Evolutionary conservation across 2,113 vertebrate species (phyloP).

Genomic region (Cottus gobio): DNA sequence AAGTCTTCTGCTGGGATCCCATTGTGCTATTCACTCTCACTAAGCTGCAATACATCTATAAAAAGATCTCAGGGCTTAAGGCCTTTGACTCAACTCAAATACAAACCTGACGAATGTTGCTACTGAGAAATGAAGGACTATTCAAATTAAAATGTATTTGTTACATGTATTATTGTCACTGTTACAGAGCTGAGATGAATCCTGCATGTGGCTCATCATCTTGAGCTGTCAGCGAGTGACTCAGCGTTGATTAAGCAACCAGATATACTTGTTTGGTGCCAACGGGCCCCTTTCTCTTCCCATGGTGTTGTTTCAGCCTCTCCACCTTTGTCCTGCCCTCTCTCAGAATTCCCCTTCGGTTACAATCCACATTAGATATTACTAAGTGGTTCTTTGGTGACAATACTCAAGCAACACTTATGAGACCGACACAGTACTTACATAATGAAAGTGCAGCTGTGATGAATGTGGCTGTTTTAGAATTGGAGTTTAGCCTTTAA

Average conservation of each 20-base stretch:
- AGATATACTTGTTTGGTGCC: constrained; percentile 48
- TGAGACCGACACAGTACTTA: constrained; percentile 43
- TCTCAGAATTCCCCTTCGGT: constrained; percentile 19
- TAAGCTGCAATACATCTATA: background rate
- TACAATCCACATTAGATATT: constrained; percentile 29
- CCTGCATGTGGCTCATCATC: constrained; percentile 25
- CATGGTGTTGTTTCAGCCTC: constrained; percentile 4
- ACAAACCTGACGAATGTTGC: background rate
- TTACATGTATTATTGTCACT: constrained; percentile 20
- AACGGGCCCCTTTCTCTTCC: constrained; percentile 35
- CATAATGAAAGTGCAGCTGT: constrained; percentile 57
- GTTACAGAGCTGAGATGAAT: too few relatives aligned
- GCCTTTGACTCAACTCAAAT: background rate
- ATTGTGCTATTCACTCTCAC: background rate
- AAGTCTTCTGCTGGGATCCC: background rate
- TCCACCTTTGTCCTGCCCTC: constrained; percentile 13
- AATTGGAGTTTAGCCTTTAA: constrained; percentile 63
- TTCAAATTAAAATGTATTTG: background rate
- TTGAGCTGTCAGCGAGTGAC: constrained; percentile 37
- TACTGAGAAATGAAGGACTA: background rate
- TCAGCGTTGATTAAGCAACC: constrained; percentile 29
- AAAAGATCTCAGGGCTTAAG: background rate
- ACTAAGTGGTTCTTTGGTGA: constrained; percentile 52
- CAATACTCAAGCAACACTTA: constrained; percentile 64
- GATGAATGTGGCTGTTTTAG: constrained; percentile 59